Base-by-base conservation (phyloP, 2,113 vertebrate species). In the Oreochromis tanganicae region DNA sequence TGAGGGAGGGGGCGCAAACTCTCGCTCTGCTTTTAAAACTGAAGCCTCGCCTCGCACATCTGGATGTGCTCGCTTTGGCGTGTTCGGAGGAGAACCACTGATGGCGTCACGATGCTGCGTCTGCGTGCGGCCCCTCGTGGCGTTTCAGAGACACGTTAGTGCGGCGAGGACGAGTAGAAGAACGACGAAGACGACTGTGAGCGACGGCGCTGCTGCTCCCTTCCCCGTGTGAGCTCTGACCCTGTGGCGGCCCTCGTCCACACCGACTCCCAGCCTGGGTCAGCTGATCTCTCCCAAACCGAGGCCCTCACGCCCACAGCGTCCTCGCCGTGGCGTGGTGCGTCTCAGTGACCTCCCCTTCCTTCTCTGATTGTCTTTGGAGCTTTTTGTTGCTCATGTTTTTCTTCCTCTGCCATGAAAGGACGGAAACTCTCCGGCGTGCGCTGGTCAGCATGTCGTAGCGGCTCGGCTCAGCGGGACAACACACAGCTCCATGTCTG, bases 401-500 rank as follows among this genome's bases (percentile, higher is more conserved):
- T 90, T 86, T 82, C 71, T 87, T 84, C 34, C 41, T 14, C 36
- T 63, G 38, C 48, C 63, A 16, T 87, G 81, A 92, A 95, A 89
- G 83, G 81, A 79, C 71, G 59, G 89, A 89, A 87, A 87, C 87
- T 55, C 59, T 88, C 90, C 36, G 38, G 63, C 86, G 36, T 48
- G 73, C 83, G 90, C 88, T 92, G 87, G 86, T 90, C 85, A 91
- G 80, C 66, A 48, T 71, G 57, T 78, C 36, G 48, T 21, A 41
- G 71, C 9, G 6, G 56, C 63, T 73, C 3, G 1, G 36, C 61
- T n/a, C 84, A 80, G 79, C 19, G 3, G 59, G 24, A 13, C 71
- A 61, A n/a, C 55, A 80, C 63, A 17, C 46, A 50, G 68, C 36
- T 59, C 27, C 80, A 88, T 61, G 85, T 87, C 80, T 61, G 82